phyloP scores from a whole-genome alignment of 2,113 vertebrate genomes.

The Tragelaphus strepsiceros region DNA sequence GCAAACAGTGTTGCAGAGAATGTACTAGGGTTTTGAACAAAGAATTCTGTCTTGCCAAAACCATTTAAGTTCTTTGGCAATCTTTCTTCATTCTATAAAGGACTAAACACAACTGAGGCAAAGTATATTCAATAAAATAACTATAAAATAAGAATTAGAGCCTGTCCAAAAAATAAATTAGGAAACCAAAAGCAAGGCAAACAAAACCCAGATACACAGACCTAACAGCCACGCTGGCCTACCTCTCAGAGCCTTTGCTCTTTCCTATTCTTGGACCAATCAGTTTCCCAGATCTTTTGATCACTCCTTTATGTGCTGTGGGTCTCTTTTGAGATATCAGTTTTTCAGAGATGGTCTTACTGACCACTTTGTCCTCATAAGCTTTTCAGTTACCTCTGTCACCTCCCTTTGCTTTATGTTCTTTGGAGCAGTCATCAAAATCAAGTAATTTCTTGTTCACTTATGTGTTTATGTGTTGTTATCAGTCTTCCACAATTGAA shows the following conservation, averaged over 20 bases:
- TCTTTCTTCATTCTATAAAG: background rate
- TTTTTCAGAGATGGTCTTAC: background rate
- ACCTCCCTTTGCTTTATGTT: background rate
- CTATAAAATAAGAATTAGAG: background rate
- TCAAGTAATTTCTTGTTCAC: background rate
- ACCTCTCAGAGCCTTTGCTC: background rate
- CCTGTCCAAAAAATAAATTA: background rate
- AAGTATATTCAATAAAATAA: background rate
- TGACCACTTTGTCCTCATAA: background rate
- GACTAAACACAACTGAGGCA: background rate
- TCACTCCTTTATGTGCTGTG: background rate
- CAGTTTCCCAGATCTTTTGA: background rate
- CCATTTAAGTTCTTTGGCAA: background rate
- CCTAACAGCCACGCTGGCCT: background rate
- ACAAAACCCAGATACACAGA: background rate
- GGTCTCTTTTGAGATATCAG: background rate
- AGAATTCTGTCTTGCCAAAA: background rate
- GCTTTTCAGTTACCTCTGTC: background rate
- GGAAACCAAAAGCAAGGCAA: background rate
- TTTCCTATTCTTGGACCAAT: background rate
- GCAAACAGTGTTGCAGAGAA: background rate
- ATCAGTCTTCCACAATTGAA: background rate
- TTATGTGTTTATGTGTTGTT: background rate
- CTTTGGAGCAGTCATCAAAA: background rate
- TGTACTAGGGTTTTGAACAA: background rate